Base-by-base conservation (phyloP, 2,797 vertebrate genomes). In the Mormyrops boulengeri region DNA sequence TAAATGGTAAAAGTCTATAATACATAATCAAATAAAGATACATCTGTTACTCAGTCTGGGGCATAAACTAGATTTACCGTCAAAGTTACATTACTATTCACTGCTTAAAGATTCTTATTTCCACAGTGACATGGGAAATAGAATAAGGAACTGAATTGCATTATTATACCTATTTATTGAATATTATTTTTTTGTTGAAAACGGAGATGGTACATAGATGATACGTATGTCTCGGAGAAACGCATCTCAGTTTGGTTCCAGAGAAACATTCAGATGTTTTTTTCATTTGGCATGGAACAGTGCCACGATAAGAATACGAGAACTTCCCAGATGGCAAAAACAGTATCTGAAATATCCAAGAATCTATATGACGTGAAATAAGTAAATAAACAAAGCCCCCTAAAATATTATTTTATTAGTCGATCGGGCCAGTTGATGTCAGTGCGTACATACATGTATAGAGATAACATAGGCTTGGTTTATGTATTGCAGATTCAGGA, bases 301-400 rank as follows among this genome's bases (percentile, higher is more conserved):
- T 55, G 50, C 22, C 47, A 22, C 53, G 44, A 85, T 85, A 30
- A 85, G 82, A 53, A 14, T 44, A 80, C 8, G 19, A 41, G 38
- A 44, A 2, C 22, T 53, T 86, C 50, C 50, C n/a, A 52, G n/a
- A 7, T 34, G 26, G 26, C 26, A 50, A 44, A 52, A 50, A 85
- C 47, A 86, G 53, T 12, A 53, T 86, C 34, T 19, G 85, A 87
- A 87, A 57, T 30, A 87, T 52, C 22, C 12, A 87, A 38, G 53
- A 57, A 87, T 80, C 73, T n/a, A 80, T 80, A 80, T 19, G 69
- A 38, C 44, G 73, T 80, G 73, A 80, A 47, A 80, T 80, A 80
- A 44, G n/a, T 47, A 44, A 86, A 85, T 26, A 30, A 86, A 11
- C n/a, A 86, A 30, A 38, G 14, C 44, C 50, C 84, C 49, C 12